These are phyloP conservation scores for Slavum lentiscoides DNA, from an alignment of 2,888 invertebrate species.

Conservation along the genomic window DNA sequence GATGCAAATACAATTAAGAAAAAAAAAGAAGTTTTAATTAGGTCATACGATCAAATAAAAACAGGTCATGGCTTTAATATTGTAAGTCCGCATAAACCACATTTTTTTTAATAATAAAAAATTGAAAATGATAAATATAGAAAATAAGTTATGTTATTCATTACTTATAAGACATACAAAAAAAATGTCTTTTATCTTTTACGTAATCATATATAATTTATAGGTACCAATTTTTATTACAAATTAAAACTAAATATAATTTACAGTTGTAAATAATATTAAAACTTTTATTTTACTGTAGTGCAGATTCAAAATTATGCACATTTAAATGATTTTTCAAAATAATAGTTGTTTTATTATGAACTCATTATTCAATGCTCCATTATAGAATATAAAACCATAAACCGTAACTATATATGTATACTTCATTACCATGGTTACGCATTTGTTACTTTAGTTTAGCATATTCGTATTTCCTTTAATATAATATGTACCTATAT, in stretches of 20 bases:
- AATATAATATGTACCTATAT: not conserved
- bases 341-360: not conserved
- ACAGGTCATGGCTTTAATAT: not conserved
- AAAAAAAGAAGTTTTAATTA: not conserved
- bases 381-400: too few species aligned
- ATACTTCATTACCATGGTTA: slow-evolving; percentile 18
- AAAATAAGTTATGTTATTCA: too few species aligned
- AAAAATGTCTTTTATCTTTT: too few species aligned
- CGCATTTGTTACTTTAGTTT: slow-evolving; percentile 11
- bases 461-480: not conserved
- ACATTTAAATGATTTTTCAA: too few species aligned
- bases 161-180: too few species aligned
- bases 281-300: not conserved
- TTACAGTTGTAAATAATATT: not conserved
- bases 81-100: not conserved
- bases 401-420: not conserved
- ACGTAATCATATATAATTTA: too few species aligned
- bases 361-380: not conserved
- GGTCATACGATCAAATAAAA: slow-evolving; percentile 15
- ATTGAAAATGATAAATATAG: too few species aligned
- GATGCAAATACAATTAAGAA: not conserved
- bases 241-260: not conserved
- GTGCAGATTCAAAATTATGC: too few species aligned
- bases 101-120: not conserved
- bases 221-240: not conserved